Base-by-base conservation (phyloP, 2,797 vertebrate genomes). In the Sebastes steindachneri region DNA sequence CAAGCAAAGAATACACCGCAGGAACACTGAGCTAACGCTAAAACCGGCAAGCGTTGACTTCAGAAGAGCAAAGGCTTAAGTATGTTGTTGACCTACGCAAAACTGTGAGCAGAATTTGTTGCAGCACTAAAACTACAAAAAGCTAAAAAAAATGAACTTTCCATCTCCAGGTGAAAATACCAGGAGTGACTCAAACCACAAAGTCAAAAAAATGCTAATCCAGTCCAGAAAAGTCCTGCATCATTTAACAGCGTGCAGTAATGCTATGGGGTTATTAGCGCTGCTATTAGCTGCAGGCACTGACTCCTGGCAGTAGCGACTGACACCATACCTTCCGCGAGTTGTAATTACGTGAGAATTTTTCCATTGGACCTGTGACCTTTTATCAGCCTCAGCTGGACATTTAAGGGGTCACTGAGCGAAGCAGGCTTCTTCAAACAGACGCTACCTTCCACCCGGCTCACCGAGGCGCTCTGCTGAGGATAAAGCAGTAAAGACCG, bases 361-460 rank as follows among this genome's bases (percentile, higher is more conserved):
- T 95, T 95, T 94, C 93, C 93, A 92, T 33, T 89, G 88, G 83
- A 89, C 84, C 67, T 37, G 70, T 93, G 93, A 95, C 93, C 95
- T 95, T 94, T 95, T 81, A 87, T 87, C 74, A 51, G 86, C 78
- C 86, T 87, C 87, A 87, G 88, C 68, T 86, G 86, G 75, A 90
- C 82, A 78, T 89, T 86, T 87, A 82, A 89, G 77, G 86, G 90
- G 80, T 92, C 91, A 87, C 76, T 41, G 81, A 83, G 67, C 62
- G 58, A 70, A 68, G 67, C 57, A 4, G 67, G 70, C 57, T 76
- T 77, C 66, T 75, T 89, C 80, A 63, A 85, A 87, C 77, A 64
- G 80, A 59, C 62, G 14, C 72, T 67, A 62, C 68, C 68, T 2
- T 62, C 60, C 65, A 71, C 21, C 55, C 64, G 5, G 66, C 60